Evolutionary conservation across 2,113 vertebrate genomes (phyloP).

Genomic region (Prunella himalayana): DNA sequence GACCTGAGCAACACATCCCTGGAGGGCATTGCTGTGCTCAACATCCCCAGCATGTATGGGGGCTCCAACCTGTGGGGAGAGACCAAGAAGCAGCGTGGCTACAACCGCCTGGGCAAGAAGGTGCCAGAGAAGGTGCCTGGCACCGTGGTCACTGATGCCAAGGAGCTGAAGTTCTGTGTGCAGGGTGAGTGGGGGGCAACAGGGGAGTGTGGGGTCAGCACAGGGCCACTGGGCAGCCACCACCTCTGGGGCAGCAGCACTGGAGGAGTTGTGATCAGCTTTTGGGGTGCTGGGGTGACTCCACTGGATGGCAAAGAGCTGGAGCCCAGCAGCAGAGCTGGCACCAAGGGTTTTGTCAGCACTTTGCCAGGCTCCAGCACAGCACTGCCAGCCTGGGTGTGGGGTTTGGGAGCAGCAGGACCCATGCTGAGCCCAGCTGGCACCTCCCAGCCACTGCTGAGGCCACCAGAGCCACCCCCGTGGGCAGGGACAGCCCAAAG

Average conservation of each 20-base stretch:
- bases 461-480: fast-evolving
- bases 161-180: conserved; percentile 91
- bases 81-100: conserved; percentile 85
- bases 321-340: not conserved
- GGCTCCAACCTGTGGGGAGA: conserved; percentile 96
- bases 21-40: conserved; percentile 91
- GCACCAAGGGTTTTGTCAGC: not conserved
- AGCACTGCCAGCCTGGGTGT: not conserved
- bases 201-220: fast-evolving
- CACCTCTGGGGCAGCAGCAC: fast-evolving
- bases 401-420: not conserved
- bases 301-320: not conserved
- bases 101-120: conserved; percentile 88
- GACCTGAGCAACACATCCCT: conserved; percentile 88
- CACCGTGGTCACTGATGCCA: conserved; percentile 82
- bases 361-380: not conserved
- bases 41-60: conserved; percentile 97
- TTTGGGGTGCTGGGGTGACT: not conserved
- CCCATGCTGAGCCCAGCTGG: not conserved
- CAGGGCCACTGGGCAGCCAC: not conserved
- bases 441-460: fast-evolving
- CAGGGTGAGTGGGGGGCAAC: conserved; percentile 79
- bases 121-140: conserved; percentile 64
- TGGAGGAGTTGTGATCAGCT: not conserved
- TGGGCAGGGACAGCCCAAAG: not conserved